Evolutionary conservation across 1,140 invertebrate genomes (phyloP).

Genomic region (Papilio dardanus): DNA sequence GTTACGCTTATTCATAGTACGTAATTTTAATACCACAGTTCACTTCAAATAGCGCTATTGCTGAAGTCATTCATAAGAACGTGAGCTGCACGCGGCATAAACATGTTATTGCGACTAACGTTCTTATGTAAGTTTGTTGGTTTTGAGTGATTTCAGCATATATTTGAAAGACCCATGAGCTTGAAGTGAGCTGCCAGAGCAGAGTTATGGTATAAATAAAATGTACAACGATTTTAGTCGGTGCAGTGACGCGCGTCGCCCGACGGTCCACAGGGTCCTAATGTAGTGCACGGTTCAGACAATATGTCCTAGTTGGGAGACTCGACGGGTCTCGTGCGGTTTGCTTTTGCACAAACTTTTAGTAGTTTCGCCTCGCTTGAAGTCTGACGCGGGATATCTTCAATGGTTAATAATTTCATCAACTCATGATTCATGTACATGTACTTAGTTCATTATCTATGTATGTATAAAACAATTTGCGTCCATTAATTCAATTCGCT

Average conservation of each 20-base stretch:
- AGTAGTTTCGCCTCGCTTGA: constrained; percentile 34
- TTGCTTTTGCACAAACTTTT: constrained; percentile 32
- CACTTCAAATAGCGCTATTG: constrained; percentile 15
- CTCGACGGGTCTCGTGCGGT: constrained; percentile 27
- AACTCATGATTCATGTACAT: constrained; percentile 46
- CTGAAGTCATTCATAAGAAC: background rate
- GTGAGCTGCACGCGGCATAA: background rate
- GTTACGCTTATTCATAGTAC: constrained; percentile 60
- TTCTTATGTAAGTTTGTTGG: background rate
- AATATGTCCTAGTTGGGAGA: constrained; percentile 45
- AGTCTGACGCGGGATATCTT: constrained; percentile 49
- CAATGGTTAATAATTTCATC: constrained; percentile 36
- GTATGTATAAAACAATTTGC: constrained; percentile 53
- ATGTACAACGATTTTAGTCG: constrained; percentile 71
- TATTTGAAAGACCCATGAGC: constrained; percentile 8
- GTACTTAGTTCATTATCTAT: constrained; percentile 58
- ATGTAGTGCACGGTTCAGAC: constrained; percentile 61
- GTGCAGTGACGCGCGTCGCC: constrained; percentile 55
- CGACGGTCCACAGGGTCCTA: constrained; percentile 72
- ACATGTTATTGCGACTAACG: background rate
- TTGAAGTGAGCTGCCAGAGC: constrained; percentile 52
- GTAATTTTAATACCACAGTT: constrained; percentile 40
- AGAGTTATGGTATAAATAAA: constrained; percentile 51
- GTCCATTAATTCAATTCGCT: constrained; percentile 34
- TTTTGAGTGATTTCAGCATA: constrained; percentile 11